A percentile compares a stretch with the other conserved stretches of the same genome.
These are phyloP conservation scores for Crotalus helleri DNA, from an alignment of 2,113 vertebrate species.

Conservation along the genomic window DNA sequence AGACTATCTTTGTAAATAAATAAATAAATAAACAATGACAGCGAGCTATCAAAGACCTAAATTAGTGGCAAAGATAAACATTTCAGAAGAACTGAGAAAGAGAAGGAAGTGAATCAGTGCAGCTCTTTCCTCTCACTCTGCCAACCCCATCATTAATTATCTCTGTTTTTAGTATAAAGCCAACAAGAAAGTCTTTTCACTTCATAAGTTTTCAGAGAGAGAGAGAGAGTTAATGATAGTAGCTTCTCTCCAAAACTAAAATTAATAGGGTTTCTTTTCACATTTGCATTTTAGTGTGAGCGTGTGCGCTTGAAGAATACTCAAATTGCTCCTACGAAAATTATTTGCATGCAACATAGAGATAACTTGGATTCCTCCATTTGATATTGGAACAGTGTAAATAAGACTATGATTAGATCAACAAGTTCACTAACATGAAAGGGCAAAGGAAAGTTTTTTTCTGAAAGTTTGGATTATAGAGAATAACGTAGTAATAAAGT, in stretches of 20 bases:
- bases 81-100: not conserved
- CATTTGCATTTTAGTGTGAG: not conserved
- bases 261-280: slow-evolving; percentile 18
- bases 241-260: slow-evolving; percentile 15
- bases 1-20: not conserved
- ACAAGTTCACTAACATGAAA: not conserved
- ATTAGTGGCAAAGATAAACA: not conserved
- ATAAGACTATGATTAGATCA: slow-evolving; percentile 2
- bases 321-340: not conserved
- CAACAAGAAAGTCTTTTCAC: slow-evolving; percentile 41
- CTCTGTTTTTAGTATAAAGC: slow-evolving; percentile 17
- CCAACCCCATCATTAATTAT: slow-evolving; percentile 4
- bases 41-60: not conserved
- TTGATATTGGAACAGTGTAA: not conserved
- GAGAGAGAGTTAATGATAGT: not conserved
- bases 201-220: slow-evolving; percentile 23
- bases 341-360: not conserved
- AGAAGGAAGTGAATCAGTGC: slow-evolving; percentile 1
- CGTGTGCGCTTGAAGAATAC: not conserved
- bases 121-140: not conserved
- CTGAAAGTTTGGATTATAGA: not conserved
- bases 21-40: not conserved
- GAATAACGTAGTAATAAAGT: not conserved
- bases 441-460: not conserved
- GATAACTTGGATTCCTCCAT: not conserved